Percentiles rank a stretch among this genome's conserved stretches.
These are phyloP conservation scores for Saxidomus purpurata DNA, from an alignment of 1,140 invertebrate species.

Conservation along the genomic window DNA sequence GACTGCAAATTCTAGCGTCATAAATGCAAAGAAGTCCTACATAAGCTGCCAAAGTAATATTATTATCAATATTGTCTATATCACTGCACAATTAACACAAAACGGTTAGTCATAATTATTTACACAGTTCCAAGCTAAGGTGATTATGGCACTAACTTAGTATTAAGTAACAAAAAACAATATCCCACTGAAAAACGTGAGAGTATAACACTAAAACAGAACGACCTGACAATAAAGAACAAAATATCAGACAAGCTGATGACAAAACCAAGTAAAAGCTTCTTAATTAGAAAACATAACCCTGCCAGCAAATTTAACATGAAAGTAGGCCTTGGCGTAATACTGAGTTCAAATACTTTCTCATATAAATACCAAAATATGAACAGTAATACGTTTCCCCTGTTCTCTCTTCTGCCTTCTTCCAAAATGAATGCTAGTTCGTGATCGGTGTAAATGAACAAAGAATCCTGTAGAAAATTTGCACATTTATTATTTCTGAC, in stretches of 20 bases:
- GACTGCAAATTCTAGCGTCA: not conserved
- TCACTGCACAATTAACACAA: not conserved
- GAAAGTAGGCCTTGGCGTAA: not conserved
- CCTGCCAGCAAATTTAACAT: not conserved
- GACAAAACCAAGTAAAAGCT: not conserved
- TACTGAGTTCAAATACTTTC: not conserved
- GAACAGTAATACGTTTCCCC: not conserved
- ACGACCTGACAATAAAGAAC: not conserved
- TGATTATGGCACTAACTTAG: constrained; percentile 32
- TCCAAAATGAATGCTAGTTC: too few species aligned
- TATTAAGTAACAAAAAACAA: not conserved
- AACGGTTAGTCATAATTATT: not conserved
- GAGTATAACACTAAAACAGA: not conserved
- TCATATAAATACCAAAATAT: not conserved
- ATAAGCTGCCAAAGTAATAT: too few species aligned
- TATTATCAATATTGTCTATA: not conserved
- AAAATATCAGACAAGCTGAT: not conserved
- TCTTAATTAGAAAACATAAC: constrained; percentile 6
- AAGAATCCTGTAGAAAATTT: not conserved
- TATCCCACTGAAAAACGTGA: not conserved
- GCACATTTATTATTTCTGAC: not conserved
- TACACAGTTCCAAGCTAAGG: constrained; percentile 13
- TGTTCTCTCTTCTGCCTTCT: not conserved
- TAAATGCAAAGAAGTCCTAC: not conserved
- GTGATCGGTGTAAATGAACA: too few species aligned